phyloP scores from a whole-genome alignment of 2,888 invertebrate genomes.

The Megaustenia siamemsis region DNA sequence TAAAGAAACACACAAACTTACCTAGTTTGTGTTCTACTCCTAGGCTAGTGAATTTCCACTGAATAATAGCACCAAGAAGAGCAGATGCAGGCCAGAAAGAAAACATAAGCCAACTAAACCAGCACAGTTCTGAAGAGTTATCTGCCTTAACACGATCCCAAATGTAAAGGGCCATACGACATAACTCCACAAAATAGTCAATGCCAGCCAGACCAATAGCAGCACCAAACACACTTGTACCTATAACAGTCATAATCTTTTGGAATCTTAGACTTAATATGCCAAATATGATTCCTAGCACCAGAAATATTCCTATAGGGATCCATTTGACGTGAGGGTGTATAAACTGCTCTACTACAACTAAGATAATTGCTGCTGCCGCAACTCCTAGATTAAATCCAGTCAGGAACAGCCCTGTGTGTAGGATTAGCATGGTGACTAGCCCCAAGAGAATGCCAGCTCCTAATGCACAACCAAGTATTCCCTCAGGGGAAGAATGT shows the following conservation, averaged over 20 bases:
- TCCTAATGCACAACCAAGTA: constrained; percentile 86
- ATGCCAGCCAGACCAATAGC: constrained; percentile 86
- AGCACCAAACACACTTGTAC: constrained; percentile 88
- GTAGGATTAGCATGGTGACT: constrained; percentile 90
- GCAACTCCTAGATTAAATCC: constrained; percentile 88
- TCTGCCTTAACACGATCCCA: constrained; percentile 85
- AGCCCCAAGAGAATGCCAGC: constrained; percentile 89
- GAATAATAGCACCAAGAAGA: constrained; percentile 85
- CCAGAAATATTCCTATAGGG: constrained; percentile 86
- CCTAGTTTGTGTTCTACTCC: constrained; percentile 81
- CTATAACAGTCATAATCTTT: constrained; percentile 87
- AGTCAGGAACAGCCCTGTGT: constrained; percentile 90
- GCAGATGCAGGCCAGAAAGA: constrained; percentile 87
- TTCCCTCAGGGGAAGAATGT: constrained; percentile 86
- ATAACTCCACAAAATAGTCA: constrained; percentile 88
- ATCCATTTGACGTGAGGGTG: constrained; percentile 85
- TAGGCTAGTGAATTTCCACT: constrained; percentile 86
- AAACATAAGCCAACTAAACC: constrained; percentile 87
- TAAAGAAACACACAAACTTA: constrained; percentile 63
- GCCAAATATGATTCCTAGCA: constrained; percentile 86
- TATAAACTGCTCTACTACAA: constrained; percentile 82
- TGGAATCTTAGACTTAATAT: constrained; percentile 88
- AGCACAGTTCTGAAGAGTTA: constrained; percentile 83
- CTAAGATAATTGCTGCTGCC: constrained; percentile 74
- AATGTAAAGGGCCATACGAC: constrained; percentile 85